A percentile compares a stretch with the other conserved stretches of the same genome.
These are phyloP conservation scores for Tetranychus piercei DNA, from an alignment of 2,888 invertebrate genomes.

Conservation along the genomic window DNA sequence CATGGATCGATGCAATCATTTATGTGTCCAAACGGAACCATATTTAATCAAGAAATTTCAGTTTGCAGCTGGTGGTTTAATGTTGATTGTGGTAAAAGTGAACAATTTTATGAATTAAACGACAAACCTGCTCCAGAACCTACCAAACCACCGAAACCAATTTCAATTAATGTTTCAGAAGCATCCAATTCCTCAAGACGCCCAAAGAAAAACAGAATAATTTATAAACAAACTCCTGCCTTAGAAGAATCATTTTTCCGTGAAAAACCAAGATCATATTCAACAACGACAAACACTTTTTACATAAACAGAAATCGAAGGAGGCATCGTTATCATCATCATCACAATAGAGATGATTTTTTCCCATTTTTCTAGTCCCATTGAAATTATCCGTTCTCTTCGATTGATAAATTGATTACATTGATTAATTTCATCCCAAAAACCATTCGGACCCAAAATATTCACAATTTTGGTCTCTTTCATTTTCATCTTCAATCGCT, in stretches of 20 bases:
- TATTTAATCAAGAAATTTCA: conserved; percentile 30
- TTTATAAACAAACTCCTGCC: neutral
- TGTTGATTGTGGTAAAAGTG: conserved; percentile 1
- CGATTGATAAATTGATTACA: no score
- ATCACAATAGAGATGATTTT: neutral
- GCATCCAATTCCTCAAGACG: neutral
- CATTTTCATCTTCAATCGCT: no score
- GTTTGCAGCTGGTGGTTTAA: conserved; percentile 30
- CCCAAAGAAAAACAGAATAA: neutral
- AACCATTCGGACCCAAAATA: no score
- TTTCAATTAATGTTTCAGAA: neutral
- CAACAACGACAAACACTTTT: neutral
- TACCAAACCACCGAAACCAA: neutral
- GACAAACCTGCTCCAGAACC: neutral
- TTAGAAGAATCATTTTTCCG: neutral
- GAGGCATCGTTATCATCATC: neutral
- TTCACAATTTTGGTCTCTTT: no score
- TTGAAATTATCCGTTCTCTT: neutral
- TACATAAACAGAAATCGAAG: neutral
- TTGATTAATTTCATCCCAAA: no score
- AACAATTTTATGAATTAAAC: neutral
- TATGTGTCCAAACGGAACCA: conserved; percentile 30
- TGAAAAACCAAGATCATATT: neutral
- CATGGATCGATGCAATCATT: conserved; percentile 39
- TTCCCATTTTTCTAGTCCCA: neutral